Percentiles rank a stretch among this genome's conserved stretches.
These are phyloP conservation scores for Ptychobarbus kaznakovi DNA, from an alignment of 2,797 vertebrate species.

Conservation along the genomic window DNA sequence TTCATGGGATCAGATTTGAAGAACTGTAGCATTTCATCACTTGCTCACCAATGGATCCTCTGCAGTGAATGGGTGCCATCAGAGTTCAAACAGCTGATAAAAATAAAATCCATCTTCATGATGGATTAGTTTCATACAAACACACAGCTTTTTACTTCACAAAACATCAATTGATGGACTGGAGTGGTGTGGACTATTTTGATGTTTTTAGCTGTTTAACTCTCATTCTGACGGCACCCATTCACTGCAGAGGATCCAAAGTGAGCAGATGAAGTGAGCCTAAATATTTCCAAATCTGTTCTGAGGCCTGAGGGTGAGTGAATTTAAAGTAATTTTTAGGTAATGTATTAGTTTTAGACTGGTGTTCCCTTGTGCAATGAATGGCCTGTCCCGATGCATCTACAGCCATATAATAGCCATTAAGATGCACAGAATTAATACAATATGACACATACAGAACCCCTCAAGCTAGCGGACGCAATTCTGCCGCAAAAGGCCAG, in stretches of 20 bases:
- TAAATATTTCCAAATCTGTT: not conserved
- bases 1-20: not conserved
- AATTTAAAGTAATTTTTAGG: not conserved
- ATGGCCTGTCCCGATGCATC: conserved; percentile 15
- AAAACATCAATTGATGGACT: not conserved
- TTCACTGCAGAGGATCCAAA: not conserved
- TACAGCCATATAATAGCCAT: conserved; percentile 25
- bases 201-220: not conserved
- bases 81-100: not conserved
- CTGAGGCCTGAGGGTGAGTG: not conserved
- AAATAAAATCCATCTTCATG: not conserved
- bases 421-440: conserved; percentile 10
- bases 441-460: conserved; percentile 17
- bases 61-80: not conserved
- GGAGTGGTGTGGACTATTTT: not conserved
- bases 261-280: not conserved
- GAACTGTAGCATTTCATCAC: not conserved
- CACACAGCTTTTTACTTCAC: not conserved
- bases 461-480: conserved; percentile 19
- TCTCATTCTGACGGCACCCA: not conserved
- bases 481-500: conserved; percentile 30
- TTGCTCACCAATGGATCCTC: not conserved
- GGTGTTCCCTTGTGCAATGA: not conserved
- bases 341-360: not conserved
- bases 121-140: not conserved